These are phyloP conservation scores for Papilio glaucus DNA, from an alignment of 1,140 invertebrate species.

Conservation along the genomic window DNA sequence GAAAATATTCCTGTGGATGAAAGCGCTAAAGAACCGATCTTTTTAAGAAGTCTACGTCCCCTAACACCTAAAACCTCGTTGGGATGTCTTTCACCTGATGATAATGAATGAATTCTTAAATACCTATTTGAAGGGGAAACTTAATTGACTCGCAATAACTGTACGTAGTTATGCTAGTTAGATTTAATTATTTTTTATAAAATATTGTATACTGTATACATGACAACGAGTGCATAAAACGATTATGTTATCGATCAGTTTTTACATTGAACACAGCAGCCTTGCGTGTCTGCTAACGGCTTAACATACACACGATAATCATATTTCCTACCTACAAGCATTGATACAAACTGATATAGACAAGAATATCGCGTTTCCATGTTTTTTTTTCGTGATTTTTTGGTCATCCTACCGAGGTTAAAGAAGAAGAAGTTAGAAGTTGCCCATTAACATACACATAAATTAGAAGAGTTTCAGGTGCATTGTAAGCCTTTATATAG, in stretches of 20 bases:
- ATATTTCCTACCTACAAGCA: neutral
- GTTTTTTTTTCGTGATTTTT: neutral
- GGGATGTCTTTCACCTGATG: too few relatives aligned
- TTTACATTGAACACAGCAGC: neutral
- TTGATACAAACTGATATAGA: neutral
- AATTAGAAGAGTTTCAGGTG: too few relatives aligned
- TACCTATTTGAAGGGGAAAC: too few relatives aligned
- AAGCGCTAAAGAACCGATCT: too few relatives aligned
- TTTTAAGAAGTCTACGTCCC: too few relatives aligned
- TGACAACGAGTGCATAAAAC: neutral
- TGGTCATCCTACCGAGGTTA: neutral
- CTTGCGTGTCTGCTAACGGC: conserved; percentile 10
- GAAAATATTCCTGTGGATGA: too few relatives aligned
- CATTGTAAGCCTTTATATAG: too few relatives aligned
- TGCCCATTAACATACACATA: neutral
- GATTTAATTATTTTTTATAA: neutral
- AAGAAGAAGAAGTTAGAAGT: too few relatives aligned
- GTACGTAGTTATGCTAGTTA: neutral
- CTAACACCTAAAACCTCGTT: too few relatives aligned
- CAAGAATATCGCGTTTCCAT: neutral
- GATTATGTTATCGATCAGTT: neutral
- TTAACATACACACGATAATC: neutral
- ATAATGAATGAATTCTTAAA: too few relatives aligned
- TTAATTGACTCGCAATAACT: too few relatives aligned
- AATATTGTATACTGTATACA: neutral